These are phyloP conservation scores for Drosophila busckii DNA, from an alignment of 1,140 invertebrate genomes.

Conservation along the genomic window DNA sequence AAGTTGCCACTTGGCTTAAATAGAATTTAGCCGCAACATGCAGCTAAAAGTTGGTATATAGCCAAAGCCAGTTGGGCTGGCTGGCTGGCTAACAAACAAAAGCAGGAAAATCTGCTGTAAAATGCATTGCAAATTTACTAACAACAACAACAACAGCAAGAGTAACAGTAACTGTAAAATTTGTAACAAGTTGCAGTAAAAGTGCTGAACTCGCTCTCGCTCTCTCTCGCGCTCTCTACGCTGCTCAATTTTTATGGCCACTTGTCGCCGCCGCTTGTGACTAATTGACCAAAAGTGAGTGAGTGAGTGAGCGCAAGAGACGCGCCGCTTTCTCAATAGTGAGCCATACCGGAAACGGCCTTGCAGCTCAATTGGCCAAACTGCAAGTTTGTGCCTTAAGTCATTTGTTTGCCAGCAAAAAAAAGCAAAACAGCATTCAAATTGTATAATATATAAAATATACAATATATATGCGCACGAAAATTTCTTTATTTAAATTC, in stretches of 20 bases:
- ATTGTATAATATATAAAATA: too few relatives aligned
- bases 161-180: conserved; percentile 36
- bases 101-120: conserved; percentile 25
- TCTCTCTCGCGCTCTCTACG: neutral
- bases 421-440: too few relatives aligned
- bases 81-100: conserved; percentile 24
- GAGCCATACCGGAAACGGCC: conserved; percentile 39
- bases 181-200: conserved; percentile 55
- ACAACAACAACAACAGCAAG: conserved; percentile 4
- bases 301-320: conserved; percentile 28
- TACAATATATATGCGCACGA: too few relatives aligned
- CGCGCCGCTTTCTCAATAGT: conserved; percentile 44
- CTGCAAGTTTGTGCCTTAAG: conserved; percentile 13
- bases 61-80: conserved; percentile 34
- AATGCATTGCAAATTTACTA: conserved; percentile 2
- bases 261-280: conserved; percentile 52
- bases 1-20: conserved; percentile 42
- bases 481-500: too few relatives aligned
- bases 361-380: conserved; percentile 29
- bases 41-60: conserved; percentile 26
- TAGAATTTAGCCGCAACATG: conserved; percentile 46
- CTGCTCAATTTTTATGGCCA: conserved; percentile 18
- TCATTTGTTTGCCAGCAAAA: conserved; percentile 17
- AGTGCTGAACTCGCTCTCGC: conserved; percentile 27
- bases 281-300: conserved; percentile 50